phyloP scores from a whole-genome alignment of 2,888 invertebrate species.

The Elmis aenea region DNA sequence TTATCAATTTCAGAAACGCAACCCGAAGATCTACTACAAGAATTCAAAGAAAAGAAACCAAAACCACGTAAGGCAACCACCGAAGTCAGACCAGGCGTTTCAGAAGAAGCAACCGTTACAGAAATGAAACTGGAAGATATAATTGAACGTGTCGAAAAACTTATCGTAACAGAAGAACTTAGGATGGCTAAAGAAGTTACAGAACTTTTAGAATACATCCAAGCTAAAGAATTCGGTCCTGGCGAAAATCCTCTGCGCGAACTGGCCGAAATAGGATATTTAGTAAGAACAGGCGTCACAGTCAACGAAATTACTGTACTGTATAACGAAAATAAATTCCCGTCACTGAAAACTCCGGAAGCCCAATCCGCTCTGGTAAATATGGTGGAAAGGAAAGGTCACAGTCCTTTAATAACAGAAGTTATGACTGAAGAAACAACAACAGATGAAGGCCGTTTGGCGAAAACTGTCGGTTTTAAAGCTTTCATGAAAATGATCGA shows the following conservation, averaged over 20 bases:
- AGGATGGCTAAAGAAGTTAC: conserved; percentile 70
- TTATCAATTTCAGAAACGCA: conserved; percentile 55
- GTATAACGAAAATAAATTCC: conserved; percentile 74
- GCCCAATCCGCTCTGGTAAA: conserved; percentile 81
- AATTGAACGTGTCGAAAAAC: conserved; percentile 53
- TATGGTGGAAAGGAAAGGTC: conserved; percentile 77
- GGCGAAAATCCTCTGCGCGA: conserved; percentile 75
- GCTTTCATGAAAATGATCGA: conserved; percentile 85
- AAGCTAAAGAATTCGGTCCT: conserved; percentile 74
- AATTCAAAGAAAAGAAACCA: conserved; percentile 44
- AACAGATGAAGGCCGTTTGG: conserved; percentile 69
- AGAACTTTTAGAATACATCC: conserved; percentile 66
- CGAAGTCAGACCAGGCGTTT: conserved; percentile 35
- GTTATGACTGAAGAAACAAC: conserved; percentile 76
- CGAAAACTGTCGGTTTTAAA: conserved; percentile 76
- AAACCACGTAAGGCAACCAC: conserved; percentile 32
- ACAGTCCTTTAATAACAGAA: conserved; percentile 74
- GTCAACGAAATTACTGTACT: conserved; percentile 72
- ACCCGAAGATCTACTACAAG: conserved; percentile 52
- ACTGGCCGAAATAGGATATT: conserved; percentile 75
- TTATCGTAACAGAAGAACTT: conserved; percentile 52
- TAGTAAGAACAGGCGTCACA: conserved; percentile 70
- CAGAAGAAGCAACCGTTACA: conserved; percentile 43
- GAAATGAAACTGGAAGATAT: conserved; percentile 53
- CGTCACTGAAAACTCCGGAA: conserved; percentile 71